Evolutionary conservation across 2,113 vertebrate species (phyloP).

Genomic region (Chionomys nivalis): DNA sequence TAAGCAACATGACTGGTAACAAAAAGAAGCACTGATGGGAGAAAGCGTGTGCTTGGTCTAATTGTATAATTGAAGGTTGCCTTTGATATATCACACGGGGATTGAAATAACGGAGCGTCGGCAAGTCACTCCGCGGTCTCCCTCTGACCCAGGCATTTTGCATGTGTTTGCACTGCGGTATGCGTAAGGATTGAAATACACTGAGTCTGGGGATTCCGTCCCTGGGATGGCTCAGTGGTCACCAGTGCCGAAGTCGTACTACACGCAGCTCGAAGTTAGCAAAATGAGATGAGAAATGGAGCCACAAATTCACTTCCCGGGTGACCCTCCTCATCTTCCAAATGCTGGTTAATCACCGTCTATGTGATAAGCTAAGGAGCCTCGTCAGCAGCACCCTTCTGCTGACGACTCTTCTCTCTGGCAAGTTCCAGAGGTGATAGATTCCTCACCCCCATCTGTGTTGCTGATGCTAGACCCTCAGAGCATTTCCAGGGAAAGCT

Average conservation of each 20-base stretch:
- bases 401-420: slow-evolving; percentile 61
- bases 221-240: not conserved
- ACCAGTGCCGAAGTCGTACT: not conserved
- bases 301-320: slow-evolving; percentile 55
- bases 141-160: not conserved
- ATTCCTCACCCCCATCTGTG: not conserved
- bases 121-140: slow-evolving; percentile 65
- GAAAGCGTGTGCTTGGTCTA: slow-evolving; percentile 81
- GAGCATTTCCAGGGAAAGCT: not conserved
- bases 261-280: not conserved
- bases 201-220: not conserved
- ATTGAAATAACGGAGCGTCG: slow-evolving; percentile 71
- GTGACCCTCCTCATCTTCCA: slow-evolving; percentile 52
- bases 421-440: slow-evolving; percentile 24
- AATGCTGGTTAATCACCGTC: not conserved
- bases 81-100: slow-evolving; percentile 71
- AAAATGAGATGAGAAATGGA: slow-evolving; percentile 40
- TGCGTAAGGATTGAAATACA: rapidly evolving
- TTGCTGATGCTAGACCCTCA: slow-evolving; percentile 34
- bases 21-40: slow-evolving; percentile 83
- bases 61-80: slow-evolving; percentile 85
- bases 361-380: slow-evolving; percentile 13
- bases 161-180: not conserved
- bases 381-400: slow-evolving; percentile 66
- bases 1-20: slow-evolving; percentile 81